Conservation (phyloP, 1,140 invertebrate species). For the Nymphalis io region DNA sequence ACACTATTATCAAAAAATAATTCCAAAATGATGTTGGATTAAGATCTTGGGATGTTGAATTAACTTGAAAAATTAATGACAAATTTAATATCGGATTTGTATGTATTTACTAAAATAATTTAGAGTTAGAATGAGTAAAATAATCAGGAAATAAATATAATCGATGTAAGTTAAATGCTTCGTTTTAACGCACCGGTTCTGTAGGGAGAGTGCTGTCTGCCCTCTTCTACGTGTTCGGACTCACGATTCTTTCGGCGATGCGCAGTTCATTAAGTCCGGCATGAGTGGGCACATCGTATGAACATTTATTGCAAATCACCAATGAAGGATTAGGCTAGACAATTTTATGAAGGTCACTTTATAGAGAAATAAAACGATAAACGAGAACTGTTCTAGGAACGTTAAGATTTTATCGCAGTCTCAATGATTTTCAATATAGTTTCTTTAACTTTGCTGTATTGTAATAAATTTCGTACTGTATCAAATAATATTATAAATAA, state of each 20-base stretch:
- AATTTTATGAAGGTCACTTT: constrained; percentile 4
- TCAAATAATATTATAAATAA: constrained; percentile 20
- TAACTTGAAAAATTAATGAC: too few species aligned
- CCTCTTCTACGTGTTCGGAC: constrained; percentile 65
- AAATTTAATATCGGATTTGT: too few species aligned
- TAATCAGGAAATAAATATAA: background rate
- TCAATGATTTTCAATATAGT: background rate
- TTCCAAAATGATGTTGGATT: too few species aligned
- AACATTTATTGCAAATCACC: constrained; percentile 45
- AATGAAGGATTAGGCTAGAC: constrained; percentile 28
- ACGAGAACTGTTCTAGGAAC: background rate
- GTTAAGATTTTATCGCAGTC: background rate
- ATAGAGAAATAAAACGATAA: background rate
- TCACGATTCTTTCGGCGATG: constrained; percentile 58
- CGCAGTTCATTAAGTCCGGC: constrained; percentile 64
- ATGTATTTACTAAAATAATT: too few species aligned
- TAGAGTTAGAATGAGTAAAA: background rate
- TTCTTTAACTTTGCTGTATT: background rate
- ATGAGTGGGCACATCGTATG: constrained; percentile 47
- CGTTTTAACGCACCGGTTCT: constrained; percentile 37
- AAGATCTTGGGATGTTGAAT: too few species aligned
- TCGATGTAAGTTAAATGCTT: constrained; percentile 22
- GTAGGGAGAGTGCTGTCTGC: constrained; percentile 59
- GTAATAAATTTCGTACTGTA: background rate
- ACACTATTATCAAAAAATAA: too few species aligned